phyloP scores from a whole-genome alignment of 1,140 invertebrate genomes.

The Drosophila kikkawai region DNA sequence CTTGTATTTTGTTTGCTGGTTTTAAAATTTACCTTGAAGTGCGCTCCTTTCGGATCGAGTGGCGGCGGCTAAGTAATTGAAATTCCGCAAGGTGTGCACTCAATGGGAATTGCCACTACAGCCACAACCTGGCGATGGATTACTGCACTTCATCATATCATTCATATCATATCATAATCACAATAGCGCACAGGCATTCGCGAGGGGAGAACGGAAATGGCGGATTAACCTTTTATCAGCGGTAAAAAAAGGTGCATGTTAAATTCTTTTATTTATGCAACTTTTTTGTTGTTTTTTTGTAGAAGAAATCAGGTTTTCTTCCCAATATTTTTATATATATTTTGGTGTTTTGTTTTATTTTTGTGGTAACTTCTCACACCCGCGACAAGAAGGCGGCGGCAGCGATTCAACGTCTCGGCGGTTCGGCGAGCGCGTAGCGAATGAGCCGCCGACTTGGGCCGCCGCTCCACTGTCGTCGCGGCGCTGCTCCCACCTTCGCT shows the following conservation, averaged over 20 bases:
- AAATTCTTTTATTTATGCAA: conserved; percentile 34
- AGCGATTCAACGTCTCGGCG: conserved; percentile 65
- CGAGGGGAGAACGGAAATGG: conserved; percentile 26
- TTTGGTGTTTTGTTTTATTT: conserved; percentile 23
- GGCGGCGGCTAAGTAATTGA: conserved; percentile 39
- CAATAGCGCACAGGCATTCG: conserved; percentile 14
- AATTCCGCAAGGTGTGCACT: conserved; percentile 47
- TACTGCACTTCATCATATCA: conserved; percentile 43
- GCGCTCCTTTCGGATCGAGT: conserved; percentile 27
- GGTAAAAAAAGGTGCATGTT: conserved; percentile 3
- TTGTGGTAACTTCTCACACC: conserved; percentile 37
- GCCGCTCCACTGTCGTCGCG: conserved; percentile 47
- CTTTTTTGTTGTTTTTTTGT: conserved; percentile 9
- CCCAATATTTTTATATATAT: conserved; percentile 32
- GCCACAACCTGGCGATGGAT: conserved; percentile 26
- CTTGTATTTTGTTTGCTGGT: conserved; percentile 27
- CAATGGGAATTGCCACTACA: conserved; percentile 33
- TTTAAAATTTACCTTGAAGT: conserved; percentile 41
- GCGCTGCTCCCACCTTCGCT: conserved; percentile 34
- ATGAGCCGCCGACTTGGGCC: conserved; percentile 47
- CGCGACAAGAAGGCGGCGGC: conserved; percentile 44
- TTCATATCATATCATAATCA: conserved; percentile 37
- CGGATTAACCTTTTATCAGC: conserved; percentile 5
- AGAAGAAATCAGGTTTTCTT: conserved; percentile 49
- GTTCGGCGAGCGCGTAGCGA: conserved; percentile 74